phyloP scores from a whole-genome alignment of 2,888 invertebrate species.

The Folsomia candida region DNA sequence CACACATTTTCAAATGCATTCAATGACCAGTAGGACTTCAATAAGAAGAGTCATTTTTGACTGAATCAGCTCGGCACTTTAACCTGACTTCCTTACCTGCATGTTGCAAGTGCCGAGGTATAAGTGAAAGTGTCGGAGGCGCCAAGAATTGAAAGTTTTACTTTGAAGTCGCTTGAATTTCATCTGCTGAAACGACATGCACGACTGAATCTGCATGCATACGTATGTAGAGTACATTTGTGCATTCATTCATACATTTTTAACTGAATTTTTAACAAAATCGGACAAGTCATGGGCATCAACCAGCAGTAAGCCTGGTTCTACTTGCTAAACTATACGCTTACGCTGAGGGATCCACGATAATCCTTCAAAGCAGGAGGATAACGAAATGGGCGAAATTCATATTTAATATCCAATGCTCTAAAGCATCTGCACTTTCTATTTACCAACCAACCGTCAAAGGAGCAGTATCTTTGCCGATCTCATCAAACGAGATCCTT shows the following conservation, averaged over 20 bases:
- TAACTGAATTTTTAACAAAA: neutral
- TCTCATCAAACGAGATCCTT: neutral
- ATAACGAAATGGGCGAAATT: conserved; percentile 1
- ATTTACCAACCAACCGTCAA: neutral
- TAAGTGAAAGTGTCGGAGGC: neutral
- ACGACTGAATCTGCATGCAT: neutral
- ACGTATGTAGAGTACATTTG: too few species aligned
- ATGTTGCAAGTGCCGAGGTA: neutral
- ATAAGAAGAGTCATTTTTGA: too few species aligned
- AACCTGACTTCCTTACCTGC: too few species aligned
- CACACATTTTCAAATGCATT: too few species aligned
- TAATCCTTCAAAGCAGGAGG: neutral
- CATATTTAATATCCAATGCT: conserved; percentile 13
- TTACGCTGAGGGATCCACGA: neutral
- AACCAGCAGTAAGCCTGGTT: neutral
- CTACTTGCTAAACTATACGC: neutral
- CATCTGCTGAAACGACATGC: neutral
- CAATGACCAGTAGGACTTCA: too few species aligned
- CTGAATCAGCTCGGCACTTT: too few species aligned
- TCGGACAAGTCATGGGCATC: neutral
- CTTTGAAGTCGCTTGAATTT: neutral
- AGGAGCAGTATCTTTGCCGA: neutral
- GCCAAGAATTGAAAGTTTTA: neutral
- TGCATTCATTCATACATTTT: too few species aligned
- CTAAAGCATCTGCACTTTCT: neutral